Conservation (phyloP, 2,797 vertebrate genomes). For the Paguma larvata region DNA sequence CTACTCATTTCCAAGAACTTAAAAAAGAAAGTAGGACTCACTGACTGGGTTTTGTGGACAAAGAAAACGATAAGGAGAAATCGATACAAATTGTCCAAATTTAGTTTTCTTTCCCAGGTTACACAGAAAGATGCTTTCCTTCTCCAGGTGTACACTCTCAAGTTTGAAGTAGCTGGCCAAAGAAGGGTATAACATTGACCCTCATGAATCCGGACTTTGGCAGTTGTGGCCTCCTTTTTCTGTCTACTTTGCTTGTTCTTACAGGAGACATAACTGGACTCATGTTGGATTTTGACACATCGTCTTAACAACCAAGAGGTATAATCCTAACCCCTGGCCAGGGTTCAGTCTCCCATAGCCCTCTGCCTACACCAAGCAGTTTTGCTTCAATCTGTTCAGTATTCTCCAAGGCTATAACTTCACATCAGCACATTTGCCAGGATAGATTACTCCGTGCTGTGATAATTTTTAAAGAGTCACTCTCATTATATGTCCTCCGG, state of each 20-base stretch:
- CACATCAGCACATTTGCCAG: neutral
- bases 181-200: neutral
- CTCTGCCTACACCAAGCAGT: neutral
- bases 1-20: neutral
- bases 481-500: neutral
- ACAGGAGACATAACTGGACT: neutral
- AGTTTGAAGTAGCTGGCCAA: neutral
- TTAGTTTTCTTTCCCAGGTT: neutral
- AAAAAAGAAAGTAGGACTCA: neutral
- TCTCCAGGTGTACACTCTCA: neutral
- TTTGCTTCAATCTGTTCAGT: neutral
- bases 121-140: neutral
- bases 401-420: neutral
- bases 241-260: neutral
- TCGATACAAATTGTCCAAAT: neutral
- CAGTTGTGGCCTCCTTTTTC: neutral
- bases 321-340: neutral
- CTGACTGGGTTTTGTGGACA: neutral
- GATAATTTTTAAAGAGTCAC: neutral
- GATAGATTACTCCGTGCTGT: neutral
- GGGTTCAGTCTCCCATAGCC: neutral
- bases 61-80: neutral
- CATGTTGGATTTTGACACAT: neutral
- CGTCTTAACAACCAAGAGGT: neutral
- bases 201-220: neutral